Base-by-base conservation (phyloP, 1,140 invertebrate species). In the Piezodorus guildinii region DNA sequence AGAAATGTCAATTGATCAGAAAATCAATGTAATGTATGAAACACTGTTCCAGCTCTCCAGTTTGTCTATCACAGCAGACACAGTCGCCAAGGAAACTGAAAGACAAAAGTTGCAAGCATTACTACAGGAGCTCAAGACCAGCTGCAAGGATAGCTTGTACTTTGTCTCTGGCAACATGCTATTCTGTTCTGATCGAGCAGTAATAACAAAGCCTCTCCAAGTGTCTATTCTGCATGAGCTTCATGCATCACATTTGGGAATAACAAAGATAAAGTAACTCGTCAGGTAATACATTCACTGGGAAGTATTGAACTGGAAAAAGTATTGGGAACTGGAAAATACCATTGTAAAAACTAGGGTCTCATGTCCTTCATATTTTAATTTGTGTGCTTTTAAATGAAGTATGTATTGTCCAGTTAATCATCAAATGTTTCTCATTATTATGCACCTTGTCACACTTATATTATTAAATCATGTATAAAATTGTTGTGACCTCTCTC, bases 21-120 rank as follows among this genome's bases (percentile, higher is more conserved):
- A 30, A 30, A 9, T 30, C 9, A 9, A 30, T 9, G 30, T 30
- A 5, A 3, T 30, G 30, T 30, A 30, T 30, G 30, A 30, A 30
- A 46, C 12, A n/a, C 45, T 46, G 17, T 4, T 46, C 17, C 45
- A 46, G 17, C 4, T 46, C 17, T 46, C 45, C 9, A 60, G 30
- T 21, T 27, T 39, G 5, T 12, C 59, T 34, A 43, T 60, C 9
- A 60, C 30, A 3, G 30, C 59, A 27, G 59, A 60, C 14, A 34
- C 59, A 10, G 5, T 30, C 17, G 59, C 59, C 30, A 10, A 60
- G 19, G 25, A 60, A 39, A 30, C 59, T 27, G 59, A 60, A 21
- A 27, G 39, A 6, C 10, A 30, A 60, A n/a, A 39, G 16, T 21
- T 60, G 15, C 25, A 43, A 60, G 25, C 59, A 43, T 69, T 30